Evolutionary conservation across 2,888 invertebrate genomes (phyloP).

Genomic region (Drosophila yooni): DNA sequence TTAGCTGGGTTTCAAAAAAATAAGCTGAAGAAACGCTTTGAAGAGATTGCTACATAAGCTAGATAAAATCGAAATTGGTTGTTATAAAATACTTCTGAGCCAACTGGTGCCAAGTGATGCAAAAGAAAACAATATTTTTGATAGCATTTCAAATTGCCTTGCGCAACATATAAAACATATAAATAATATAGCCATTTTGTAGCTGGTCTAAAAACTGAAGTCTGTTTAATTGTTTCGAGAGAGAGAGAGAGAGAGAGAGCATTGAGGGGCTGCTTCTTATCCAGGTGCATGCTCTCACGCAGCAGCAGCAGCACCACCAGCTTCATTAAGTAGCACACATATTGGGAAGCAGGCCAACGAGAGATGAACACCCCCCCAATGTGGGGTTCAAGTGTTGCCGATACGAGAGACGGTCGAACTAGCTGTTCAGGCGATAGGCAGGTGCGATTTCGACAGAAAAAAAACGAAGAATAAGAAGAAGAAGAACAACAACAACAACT

Average conservation of each 20-base stretch:
- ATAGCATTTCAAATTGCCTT: neutral
- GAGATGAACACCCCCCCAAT: conserved; percentile 31
- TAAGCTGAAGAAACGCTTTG: neutral
- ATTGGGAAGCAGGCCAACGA: conserved; percentile 27
- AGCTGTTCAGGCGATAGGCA: conserved; percentile 39
- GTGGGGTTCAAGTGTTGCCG: conserved; percentile 24
- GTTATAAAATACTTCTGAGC: too few relatives aligned
- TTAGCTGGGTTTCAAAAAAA: neutral
- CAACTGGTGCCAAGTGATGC: too few relatives aligned
- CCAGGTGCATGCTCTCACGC: conserved; percentile 51
- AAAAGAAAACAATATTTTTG: neutral
- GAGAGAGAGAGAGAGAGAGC: conserved; percentile 2
- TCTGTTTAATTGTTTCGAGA: neutral
- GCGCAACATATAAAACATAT: too few relatives aligned
- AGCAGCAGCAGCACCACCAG: conserved; percentile 2
- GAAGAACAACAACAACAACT: conserved; percentile 2
- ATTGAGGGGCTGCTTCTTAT: conserved; percentile 19
- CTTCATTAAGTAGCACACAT: neutral
- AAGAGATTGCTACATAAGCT: neutral
- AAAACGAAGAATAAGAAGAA: conserved; percentile 1
- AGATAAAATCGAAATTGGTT: rapidly evolving
- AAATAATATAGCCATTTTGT: neutral
- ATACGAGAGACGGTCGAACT: conserved; percentile 30
- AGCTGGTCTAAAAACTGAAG: neutral
- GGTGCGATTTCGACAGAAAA: conserved; percentile 35